Evolutionary conservation across 1,140 invertebrate genomes (phyloP), one percentile per base, ranked within the genome.

Genomic region (Matsumurasca onukii): DNA sequence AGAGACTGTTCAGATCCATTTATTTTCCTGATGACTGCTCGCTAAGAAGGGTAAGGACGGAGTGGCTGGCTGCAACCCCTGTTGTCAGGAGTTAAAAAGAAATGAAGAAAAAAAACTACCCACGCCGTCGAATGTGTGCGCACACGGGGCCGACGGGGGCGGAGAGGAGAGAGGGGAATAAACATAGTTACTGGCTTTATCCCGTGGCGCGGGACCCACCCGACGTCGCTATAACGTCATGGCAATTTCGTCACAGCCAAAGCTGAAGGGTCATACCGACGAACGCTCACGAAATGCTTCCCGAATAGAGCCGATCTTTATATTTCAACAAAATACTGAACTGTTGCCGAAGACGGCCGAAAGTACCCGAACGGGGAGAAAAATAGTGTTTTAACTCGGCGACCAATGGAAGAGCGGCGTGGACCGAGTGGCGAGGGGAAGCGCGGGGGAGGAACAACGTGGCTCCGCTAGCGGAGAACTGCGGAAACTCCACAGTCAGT

Each of bases 21-120:
- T 51, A 51, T 59, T 59, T 29, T 59, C 55, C 55, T 27, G 5
- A 5, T 29, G 31, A 24, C 31, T 45, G 62, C 39, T 25, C 24
- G 24, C 30, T n/a, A 39, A 31, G 62, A 45, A 31, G 62, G 48
- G 31, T 59, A 9, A 57, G 52, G 48, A 27, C 31, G 25, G 66
- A 67, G 29, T 57, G 66, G 51, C 45, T 67, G 71, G 67, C 72
- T 71, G 68, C 73, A 73, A 75, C 72, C 72, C 74, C 66, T 68
- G 73, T 75, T 71, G 70, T 74, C 75, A 73, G 71, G 62, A 51
- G 66, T 69, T 71, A 73, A 71, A 73, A 69, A 77, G 76, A 75
- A 76, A 76, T 75, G 73, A 74, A 65, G 39, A 65, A 45, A 65
- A n/a, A 59, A 65, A 65, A 65, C 62, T 65, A 65, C 62, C 66